Conservation (phyloP, 1,140 invertebrate species). For the Paracyclopina nana region DNA sequence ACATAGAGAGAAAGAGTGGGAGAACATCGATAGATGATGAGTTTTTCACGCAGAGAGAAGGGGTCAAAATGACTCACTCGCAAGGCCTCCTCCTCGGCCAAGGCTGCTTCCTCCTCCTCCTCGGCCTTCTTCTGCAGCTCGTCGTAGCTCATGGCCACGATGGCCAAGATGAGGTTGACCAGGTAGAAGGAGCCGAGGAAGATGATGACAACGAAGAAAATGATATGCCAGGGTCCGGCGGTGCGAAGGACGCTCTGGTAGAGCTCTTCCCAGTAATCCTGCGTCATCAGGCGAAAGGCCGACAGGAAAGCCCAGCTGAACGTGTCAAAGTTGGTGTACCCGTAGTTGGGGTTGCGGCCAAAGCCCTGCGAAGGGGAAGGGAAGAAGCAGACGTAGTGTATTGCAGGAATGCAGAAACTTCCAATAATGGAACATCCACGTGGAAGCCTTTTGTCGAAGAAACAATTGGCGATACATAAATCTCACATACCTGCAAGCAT, state of each 20-base stretch:
- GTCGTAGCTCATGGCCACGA: conserved; percentile 97
- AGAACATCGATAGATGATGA: no score
- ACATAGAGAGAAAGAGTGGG: no score
- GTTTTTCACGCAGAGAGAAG: no score
- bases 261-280: conserved; percentile 95
- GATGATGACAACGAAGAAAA: conserved; percentile 96
- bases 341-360: conserved; percentile 87
- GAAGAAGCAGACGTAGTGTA: no score
- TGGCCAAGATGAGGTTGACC: conserved; percentile 95
- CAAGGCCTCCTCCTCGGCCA: conserved; percentile 70
- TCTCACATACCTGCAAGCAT: conserved; percentile 80
- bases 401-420: no score
- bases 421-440: no score
- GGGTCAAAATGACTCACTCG: conserved; percentile 33
- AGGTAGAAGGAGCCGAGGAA: conserved; percentile 96
- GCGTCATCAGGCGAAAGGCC: conserved; percentile 92
- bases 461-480: no score
- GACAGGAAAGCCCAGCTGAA: conserved; percentile 92
- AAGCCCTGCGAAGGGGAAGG: no score
- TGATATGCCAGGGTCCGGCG: conserved; percentile 85
- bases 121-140: conserved; percentile 94
- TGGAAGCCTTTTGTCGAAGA: no score
- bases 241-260: conserved; percentile 78
- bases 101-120: conserved; percentile 56
- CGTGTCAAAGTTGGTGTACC: conserved; percentile 91